Conservation (phyloP, 2,888 invertebrate species). For the Dicyrtomina minuta region DNA sequence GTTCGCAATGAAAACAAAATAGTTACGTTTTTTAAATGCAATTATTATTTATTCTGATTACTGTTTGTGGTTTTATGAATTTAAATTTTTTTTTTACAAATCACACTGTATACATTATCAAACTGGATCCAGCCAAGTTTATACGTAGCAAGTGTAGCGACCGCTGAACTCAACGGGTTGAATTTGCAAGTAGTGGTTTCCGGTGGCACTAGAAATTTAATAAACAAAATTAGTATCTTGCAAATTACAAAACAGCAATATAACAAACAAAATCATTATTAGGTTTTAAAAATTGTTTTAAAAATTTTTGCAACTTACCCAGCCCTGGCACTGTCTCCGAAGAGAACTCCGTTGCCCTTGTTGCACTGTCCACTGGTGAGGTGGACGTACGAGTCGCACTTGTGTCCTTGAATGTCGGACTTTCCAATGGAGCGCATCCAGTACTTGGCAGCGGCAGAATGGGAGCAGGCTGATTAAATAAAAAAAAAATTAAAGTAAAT, state of each 20-base stretch:
- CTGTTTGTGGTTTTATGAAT: too few relatives aligned
- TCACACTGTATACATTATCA: too few relatives aligned
- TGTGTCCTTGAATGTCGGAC: background rate
- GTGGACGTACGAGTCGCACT: background rate
- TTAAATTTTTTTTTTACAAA: too few relatives aligned
- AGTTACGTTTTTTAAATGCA: too few relatives aligned
- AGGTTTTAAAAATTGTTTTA: too few relatives aligned
- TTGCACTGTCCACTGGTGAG: constrained; percentile 6
- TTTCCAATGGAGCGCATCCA: constrained; percentile 5
- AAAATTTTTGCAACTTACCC: constrained; percentile 11
- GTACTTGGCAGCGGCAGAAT: constrained; percentile 1
- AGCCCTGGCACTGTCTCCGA: background rate
- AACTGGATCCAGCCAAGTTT: too few relatives aligned
- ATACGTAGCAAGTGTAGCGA: too few relatives aligned
- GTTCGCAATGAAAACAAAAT: too few relatives aligned
- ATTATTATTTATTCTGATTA: too few relatives aligned
- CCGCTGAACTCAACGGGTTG: constrained; percentile 7
- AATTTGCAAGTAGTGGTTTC: background rate
- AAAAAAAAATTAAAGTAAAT: background rate
- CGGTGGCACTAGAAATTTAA: background rate
- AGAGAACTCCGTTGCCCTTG: background rate
- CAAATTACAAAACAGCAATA: background rate
- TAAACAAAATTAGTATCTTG: background rate
- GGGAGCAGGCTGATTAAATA: constrained; percentile 4
- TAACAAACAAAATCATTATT: too few relatives aligned